Evolutionary conservation across 2,113 vertebrate genomes (phyloP).

Genomic region (Trinectes maculatus): DNA sequence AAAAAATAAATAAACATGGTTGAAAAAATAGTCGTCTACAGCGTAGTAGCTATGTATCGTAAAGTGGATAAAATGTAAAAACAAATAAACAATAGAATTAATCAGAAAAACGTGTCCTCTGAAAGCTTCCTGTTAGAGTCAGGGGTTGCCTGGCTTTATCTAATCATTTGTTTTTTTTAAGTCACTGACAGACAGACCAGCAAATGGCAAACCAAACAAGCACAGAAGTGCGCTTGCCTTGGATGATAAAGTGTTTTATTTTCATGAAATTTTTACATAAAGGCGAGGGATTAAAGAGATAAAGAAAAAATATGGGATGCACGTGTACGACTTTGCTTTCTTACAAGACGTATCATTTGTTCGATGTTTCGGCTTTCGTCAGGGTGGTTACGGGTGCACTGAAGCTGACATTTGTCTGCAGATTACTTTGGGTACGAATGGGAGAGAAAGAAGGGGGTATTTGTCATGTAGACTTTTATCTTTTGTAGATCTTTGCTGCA

Average conservation of each 20-base stretch:
- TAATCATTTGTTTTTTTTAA: too few species aligned
- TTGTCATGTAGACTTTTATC: too few species aligned
- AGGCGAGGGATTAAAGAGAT: neutral
- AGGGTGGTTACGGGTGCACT: neutral
- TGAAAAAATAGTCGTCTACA: too few species aligned
- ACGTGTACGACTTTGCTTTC: too few species aligned
- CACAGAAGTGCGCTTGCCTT: neutral
- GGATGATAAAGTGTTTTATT: neutral
- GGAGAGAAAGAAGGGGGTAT: neutral
- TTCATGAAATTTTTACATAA: neutral
- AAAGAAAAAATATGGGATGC: neutral
- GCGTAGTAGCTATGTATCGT: too few species aligned
- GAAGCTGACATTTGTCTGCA: neutral
- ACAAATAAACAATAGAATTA: slow-evolving; percentile 1
- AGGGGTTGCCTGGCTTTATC: neutral
- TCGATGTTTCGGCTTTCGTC: neutral
- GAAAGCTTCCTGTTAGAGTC: slow-evolving; percentile 44
- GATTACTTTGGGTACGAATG: neutral
- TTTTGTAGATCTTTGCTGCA: too few species aligned
- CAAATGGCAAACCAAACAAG: neutral
- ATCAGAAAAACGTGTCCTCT: neutral
- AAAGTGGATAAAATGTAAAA: slow-evolving; percentile 1
- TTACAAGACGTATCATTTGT: too few species aligned
- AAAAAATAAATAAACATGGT: neutral
- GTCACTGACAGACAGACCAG: neutral